Evolutionary conservation across 2,113 vertebrate species (phyloP).

Genomic region (Equus przewalskii): DNA sequence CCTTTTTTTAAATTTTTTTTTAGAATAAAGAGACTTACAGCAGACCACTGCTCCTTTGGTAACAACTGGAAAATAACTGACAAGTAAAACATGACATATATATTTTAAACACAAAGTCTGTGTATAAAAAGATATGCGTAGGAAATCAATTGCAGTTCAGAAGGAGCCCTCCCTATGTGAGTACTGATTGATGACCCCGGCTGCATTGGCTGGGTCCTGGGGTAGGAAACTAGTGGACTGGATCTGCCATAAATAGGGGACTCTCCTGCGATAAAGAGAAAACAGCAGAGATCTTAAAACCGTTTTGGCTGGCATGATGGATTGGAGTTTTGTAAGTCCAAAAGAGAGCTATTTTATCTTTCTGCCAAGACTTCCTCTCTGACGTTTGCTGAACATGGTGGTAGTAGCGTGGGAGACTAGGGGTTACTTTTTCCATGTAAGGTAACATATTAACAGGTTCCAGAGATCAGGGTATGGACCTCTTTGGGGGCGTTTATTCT

Average conservation of each 20-base stretch:
- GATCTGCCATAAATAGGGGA: background rate
- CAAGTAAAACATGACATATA: background rate
- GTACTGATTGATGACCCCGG: background rate
- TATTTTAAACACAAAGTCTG: background rate
- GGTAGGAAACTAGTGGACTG: background rate
- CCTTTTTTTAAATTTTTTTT: background rate
- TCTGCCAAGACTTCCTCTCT: background rate
- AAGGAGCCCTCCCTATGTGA: background rate
- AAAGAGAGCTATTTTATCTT: background rate
- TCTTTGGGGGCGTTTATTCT: no score
- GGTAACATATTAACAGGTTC: no score
- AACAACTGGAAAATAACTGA: background rate
- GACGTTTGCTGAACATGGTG: background rate
- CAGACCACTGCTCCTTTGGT: background rate
- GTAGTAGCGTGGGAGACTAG: no score
- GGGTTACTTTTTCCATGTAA: no score
- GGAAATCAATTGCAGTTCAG: background rate
- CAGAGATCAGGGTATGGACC: no score
- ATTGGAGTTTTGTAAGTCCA: background rate
- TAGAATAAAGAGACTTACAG: background rate
- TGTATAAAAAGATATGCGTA: background rate
- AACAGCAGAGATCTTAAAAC: background rate
- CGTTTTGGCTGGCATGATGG: background rate
- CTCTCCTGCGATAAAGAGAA: background rate
- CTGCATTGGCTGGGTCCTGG: background rate